Evolutionary conservation across 2,797 vertebrate genomes (phyloP).

Genomic region (Sebastes vulpes): DNA sequence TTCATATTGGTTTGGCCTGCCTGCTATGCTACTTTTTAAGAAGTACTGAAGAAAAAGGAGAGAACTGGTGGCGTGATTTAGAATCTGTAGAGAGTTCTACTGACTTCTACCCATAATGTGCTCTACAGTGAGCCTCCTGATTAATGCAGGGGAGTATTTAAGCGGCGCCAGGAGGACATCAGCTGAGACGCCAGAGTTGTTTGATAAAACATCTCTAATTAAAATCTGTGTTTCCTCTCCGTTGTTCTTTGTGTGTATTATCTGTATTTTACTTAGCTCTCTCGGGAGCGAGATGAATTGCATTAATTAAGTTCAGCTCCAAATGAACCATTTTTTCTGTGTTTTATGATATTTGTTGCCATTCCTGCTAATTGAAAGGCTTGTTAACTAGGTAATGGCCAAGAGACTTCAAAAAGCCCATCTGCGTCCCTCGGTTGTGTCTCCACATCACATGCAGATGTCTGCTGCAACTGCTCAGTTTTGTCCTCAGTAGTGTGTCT

Average conservation of each 20-base stretch:
- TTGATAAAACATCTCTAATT: constrained; percentile 76
- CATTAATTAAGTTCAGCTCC: constrained; percentile 62
- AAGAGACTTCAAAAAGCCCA: constrained; percentile 40
- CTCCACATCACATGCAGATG: constrained; percentile 43
- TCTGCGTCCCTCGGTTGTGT: constrained; percentile 35
- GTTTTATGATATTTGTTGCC: constrained; percentile 57
- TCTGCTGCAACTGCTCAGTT: constrained; percentile 32
- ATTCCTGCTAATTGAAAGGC: constrained; percentile 72
- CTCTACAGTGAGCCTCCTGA: constrained; percentile 29
- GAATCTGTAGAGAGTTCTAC: not conserved
- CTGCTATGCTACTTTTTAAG: not conserved
- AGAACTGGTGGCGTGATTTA: not conserved
- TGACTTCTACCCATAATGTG: constrained; percentile 21
- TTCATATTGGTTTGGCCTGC: not conserved
- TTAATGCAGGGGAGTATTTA: constrained; percentile 58
- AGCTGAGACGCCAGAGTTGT: constrained; percentile 34
- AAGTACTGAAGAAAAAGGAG: constrained; percentile 9
- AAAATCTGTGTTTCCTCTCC: constrained; percentile 53
- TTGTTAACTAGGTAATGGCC: constrained; percentile 55
- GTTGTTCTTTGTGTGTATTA: constrained; percentile 47
- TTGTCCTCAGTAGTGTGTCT: constrained; percentile 33
- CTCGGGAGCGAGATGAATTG: constrained; percentile 57
- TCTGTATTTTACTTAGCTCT: constrained; percentile 51
- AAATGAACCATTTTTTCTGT: constrained; percentile 54
- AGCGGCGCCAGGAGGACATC: constrained; percentile 43